phyloP scores from a whole-genome alignment of 2,113 vertebrate genomes.

The Delphinapterus leucas region DNA sequence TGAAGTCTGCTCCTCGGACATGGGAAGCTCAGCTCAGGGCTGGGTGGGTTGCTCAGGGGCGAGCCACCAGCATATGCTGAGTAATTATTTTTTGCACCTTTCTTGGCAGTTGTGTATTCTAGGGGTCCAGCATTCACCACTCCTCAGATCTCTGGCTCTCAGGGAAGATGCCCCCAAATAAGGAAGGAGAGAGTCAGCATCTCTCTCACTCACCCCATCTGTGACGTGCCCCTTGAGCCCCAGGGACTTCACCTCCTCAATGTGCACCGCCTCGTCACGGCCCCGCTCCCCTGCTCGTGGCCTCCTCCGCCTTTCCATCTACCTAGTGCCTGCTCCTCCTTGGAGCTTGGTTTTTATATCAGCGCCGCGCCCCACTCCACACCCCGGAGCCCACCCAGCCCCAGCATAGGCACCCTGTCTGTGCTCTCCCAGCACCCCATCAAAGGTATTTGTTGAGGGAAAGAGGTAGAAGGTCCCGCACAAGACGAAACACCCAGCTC shows the following conservation, averaged over 20 bases:
- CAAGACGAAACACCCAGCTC: background rate
- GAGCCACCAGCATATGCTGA: background rate
- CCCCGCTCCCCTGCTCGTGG: background rate
- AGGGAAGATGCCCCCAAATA: background rate
- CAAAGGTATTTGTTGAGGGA: background rate
- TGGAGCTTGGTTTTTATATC: background rate
- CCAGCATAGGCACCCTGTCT: background rate
- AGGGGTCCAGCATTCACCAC: background rate
- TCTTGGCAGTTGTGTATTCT: background rate
- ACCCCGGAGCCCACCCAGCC: background rate
- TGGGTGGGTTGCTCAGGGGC: background rate
- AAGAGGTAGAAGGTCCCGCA: background rate
- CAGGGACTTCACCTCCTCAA: background rate
- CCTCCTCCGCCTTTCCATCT: background rate
- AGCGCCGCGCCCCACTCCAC: background rate
- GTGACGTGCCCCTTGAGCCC: background rate
- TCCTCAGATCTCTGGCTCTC: background rate
- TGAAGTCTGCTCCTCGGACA: background rate
- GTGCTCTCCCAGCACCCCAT: background rate
- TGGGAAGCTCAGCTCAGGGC: background rate
- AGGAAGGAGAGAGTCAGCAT: background rate
- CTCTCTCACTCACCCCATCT: background rate
- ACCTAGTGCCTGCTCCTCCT: background rate
- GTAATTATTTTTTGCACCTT: background rate
- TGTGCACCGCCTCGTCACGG: rapidly evolving